phyloP scores from a whole-genome alignment of 2,113 vertebrate species.

The Galeopterus variegatus region DNA sequence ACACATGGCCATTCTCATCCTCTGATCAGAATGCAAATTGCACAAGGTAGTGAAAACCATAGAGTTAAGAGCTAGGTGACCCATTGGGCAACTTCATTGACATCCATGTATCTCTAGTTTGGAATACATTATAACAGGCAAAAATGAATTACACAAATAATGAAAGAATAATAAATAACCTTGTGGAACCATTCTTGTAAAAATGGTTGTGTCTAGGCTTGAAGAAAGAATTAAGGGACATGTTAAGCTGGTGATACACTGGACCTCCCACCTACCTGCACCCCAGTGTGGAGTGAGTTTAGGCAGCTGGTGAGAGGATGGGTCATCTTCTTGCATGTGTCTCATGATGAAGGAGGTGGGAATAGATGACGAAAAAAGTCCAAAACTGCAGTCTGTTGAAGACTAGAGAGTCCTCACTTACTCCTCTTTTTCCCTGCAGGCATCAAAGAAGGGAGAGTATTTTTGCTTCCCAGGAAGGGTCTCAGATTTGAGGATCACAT shows the following conservation, averaged over 20 bases:
- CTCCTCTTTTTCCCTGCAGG: background rate
- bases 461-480: background rate
- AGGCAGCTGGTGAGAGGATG: background rate
- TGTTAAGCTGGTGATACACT: background rate
- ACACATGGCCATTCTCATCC: background rate
- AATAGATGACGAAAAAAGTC: too few species aligned
- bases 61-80: background rate
- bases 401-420: background rate
- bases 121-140: background rate
- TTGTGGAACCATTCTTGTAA: background rate
- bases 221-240: background rate
- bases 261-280: rapidly evolving
- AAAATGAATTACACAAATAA: background rate
- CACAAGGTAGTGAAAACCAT: background rate
- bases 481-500: background rate
- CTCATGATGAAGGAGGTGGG: background rate
- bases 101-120: background rate
- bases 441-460: background rate
- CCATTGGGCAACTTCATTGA: background rate
- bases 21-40: background rate
- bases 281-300: background rate
- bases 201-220: background rate
- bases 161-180: background rate
- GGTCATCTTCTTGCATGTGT: background rate
- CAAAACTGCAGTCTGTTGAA: background rate